These are phyloP conservation scores for Cephus sareptanus DNA, from an alignment of 2,888 invertebrate species.

Conservation along the genomic window DNA sequence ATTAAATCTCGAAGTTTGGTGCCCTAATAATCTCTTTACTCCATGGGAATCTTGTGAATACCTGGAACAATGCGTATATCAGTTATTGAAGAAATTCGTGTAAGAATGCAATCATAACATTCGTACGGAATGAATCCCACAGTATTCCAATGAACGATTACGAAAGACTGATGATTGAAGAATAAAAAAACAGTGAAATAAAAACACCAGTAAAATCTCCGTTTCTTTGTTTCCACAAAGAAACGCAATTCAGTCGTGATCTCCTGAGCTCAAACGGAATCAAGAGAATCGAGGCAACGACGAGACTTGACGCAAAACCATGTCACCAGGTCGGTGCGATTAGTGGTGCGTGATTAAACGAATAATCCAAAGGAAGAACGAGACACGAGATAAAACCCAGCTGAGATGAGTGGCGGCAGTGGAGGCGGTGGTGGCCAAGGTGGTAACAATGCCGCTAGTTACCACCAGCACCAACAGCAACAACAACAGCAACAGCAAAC, in stretches of 20 bases:
- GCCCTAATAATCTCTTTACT: neutral
- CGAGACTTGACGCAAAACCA: neutral
- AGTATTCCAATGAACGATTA: neutral
- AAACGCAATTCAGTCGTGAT: neutral
- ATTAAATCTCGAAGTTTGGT: neutral
- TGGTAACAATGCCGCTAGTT: conserved; percentile 63
- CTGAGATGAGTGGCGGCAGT: conserved; percentile 63
- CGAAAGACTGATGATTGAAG: neutral
- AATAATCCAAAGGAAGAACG: neutral
- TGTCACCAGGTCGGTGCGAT: neutral
- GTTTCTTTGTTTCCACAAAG: neutral
- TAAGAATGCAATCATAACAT: neutral
- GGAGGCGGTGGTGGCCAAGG: conserved; percentile 47
- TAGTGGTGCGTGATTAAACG: neutral
- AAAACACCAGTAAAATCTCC: neutral
- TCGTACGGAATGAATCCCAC: neutral
- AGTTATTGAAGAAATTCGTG: neutral
- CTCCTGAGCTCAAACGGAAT: neutral
- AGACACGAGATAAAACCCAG: conserved; percentile 7
- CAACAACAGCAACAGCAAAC: conserved; percentile 73
- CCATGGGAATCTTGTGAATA: neutral
- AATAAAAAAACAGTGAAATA: neutral
- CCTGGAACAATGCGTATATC: neutral
- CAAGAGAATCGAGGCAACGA: neutral
- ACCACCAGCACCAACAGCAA: conserved; percentile 77